Percentiles rank a stretch among this genome's conserved stretches.
Conservation (phyloP, 2,797 vertebrate genomes). For the Myotis daubentonii region DNA sequence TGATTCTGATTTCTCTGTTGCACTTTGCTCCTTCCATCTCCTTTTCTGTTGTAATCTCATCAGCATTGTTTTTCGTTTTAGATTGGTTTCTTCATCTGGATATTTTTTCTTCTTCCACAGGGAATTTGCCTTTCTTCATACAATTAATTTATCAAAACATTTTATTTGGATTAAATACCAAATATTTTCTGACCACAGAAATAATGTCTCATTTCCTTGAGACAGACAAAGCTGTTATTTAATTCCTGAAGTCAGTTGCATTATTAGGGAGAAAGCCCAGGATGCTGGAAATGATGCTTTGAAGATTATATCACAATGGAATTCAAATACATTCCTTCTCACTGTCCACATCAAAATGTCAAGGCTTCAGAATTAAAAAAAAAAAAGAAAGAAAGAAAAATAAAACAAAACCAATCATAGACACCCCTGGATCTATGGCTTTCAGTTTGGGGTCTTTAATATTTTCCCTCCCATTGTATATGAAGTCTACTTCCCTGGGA, state of each 20-base stretch:
- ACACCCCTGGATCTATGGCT: neutral
- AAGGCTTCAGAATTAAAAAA: neutral
- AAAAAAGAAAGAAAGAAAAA: neutral
- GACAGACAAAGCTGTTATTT: neutral
- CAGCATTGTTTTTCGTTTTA: neutral
- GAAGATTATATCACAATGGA: neutral
- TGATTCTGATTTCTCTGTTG: neutral
- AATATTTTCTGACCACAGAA: neutral
- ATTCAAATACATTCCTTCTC: neutral
- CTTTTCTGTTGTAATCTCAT: neutral
- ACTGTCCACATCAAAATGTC: neutral
- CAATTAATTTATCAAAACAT: neutral
- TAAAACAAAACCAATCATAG: neutral
- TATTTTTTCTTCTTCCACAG: neutral
- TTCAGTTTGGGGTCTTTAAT: neutral
- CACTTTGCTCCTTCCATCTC: neutral
- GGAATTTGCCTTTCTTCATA: neutral
- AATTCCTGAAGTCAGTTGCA: neutral
- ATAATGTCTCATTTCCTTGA: neutral
- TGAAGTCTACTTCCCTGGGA: neutral
- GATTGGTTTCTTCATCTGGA: neutral
- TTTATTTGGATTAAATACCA: neutral
- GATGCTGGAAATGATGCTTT: neutral
- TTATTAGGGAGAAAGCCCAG: neutral
- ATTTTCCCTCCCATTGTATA: neutral